phyloP scores from a whole-genome alignment of 1,140 invertebrate species.

The Trinorchestia longiramus region DNA sequence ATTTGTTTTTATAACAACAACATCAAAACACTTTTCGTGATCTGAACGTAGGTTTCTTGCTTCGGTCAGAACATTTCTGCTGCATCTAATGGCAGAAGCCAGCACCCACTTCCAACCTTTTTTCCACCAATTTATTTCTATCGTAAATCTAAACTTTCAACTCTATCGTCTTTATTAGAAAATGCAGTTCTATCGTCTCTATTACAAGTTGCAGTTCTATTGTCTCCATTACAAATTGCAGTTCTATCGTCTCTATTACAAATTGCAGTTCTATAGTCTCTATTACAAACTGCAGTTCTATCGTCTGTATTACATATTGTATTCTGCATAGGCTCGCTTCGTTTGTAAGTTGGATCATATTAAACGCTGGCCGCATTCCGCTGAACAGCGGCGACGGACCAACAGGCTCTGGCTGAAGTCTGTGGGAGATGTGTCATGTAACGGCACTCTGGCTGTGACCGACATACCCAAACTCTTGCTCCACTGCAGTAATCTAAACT shows the following conservation, averaged over 20 bases:
- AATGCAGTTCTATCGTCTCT: too few species aligned
- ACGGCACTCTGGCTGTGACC: not conserved
- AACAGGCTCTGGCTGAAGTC: not conserved
- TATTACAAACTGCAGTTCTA: not conserved
- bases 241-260: not conserved
- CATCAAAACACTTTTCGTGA: too few species aligned
- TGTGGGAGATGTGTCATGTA: constrained; percentile 5
- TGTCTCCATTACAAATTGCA: not conserved
- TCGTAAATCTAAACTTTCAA: too few species aligned
- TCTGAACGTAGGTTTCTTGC: too few species aligned
- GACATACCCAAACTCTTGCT: constrained; percentile 32
- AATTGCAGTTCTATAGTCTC: not conserved
- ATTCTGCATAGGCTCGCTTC: not conserved
- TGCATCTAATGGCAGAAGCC: too few species aligned
- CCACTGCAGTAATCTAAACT: too few species aligned
- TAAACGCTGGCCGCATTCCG: constrained; percentile 15
- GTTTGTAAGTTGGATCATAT: not conserved
- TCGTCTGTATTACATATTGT: not conserved
- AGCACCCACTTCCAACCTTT: too few species aligned
- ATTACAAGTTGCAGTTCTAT: too few species aligned
- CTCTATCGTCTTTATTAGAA: too few species aligned
- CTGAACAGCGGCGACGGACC: not conserved
- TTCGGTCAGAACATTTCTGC: too few species aligned
- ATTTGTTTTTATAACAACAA: too few species aligned
- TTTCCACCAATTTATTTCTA: too few species aligned